phyloP scores from a whole-genome alignment of 2,113 vertebrate species.

The Neogale vison region DNA sequence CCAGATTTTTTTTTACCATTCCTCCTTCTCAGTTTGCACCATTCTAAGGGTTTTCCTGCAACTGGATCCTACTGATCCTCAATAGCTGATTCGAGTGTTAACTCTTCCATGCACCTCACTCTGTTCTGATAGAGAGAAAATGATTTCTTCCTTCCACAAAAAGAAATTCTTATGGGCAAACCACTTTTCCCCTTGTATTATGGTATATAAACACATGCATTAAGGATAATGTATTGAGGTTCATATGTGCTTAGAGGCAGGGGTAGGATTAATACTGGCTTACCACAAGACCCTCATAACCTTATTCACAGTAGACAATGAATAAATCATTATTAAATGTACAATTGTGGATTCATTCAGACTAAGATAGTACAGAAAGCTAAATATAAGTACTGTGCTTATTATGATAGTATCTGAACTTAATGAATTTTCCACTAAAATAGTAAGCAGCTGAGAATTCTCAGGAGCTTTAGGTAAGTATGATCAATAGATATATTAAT shows the following conservation, averaged over 20 bases:
- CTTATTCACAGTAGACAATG: not conserved
- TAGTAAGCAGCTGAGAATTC: not conserved
- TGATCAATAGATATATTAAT: not conserved
- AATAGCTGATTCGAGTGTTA: not conserved
- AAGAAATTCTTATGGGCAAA: conserved; percentile 1
- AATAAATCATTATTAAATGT: not conserved
- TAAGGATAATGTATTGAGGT: not conserved
- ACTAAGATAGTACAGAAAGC: conserved; percentile 12
- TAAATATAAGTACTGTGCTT: not conserved
- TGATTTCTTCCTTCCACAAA: not conserved
- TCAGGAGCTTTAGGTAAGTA: not conserved
- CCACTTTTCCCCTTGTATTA: not conserved
- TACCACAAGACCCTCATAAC: not conserved
- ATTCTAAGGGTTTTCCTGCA: not conserved
- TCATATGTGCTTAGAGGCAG: not conserved
- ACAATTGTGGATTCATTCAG: not conserved
- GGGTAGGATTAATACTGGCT: not conserved
- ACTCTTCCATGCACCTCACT: not conserved
- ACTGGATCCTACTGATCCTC: not conserved
- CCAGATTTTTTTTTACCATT: not conserved
- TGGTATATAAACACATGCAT: not conserved
- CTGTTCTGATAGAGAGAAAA: not conserved
- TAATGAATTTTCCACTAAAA: not conserved
- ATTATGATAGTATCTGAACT: not conserved
- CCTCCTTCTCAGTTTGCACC: not conserved